These are phyloP conservation scores for Ormia ochracea DNA, from an alignment of 2,888 invertebrate species.

Conservation along the genomic window DNA sequence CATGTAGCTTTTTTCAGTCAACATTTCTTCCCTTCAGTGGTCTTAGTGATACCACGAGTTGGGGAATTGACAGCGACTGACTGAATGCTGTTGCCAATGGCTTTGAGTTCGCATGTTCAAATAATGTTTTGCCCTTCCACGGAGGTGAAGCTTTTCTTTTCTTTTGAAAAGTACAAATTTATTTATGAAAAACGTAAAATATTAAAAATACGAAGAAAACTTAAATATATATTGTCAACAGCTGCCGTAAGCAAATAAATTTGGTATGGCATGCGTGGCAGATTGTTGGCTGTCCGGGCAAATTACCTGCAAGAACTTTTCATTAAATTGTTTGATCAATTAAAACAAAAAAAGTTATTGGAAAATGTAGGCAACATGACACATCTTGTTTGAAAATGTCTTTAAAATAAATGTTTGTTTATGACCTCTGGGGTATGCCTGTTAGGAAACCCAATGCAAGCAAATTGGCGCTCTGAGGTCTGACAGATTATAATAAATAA, in stretches of 20 bases:
- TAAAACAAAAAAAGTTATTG: not conserved
- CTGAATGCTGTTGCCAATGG: conserved; percentile 17
- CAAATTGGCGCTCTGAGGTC: too few relatives aligned
- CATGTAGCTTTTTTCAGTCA: not conserved
- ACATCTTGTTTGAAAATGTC: not conserved
- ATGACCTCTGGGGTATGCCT: too few relatives aligned
- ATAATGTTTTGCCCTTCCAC: conserved; percentile 5
- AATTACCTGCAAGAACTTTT: conserved; percentile 21
- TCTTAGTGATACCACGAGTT: not conserved
- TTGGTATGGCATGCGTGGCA: not conserved
- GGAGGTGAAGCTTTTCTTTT: conserved; percentile 13
- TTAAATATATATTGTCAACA: conserved; percentile 49
- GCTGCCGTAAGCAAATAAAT: conserved; percentile 33
- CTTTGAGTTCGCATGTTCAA: conserved; percentile 12
- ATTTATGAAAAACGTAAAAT: conserved; percentile 3
- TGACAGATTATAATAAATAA: too few relatives aligned
- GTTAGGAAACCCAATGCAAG: too few relatives aligned
- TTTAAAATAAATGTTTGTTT: too few relatives aligned
- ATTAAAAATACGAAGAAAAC: conserved; percentile 6
- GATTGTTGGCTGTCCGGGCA: not conserved
- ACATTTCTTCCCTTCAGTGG: not conserved
- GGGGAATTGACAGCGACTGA: not conserved
- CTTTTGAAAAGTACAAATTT: not conserved
- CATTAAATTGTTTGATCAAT: conserved; percentile 29
- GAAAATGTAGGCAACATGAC: not conserved